Evolutionary conservation across 37 sponge, comb jelly and placozoan genomes (phyloP), one percentile per base, ranked within the genome.

Genomic region (Beroe ovata): DNA sequence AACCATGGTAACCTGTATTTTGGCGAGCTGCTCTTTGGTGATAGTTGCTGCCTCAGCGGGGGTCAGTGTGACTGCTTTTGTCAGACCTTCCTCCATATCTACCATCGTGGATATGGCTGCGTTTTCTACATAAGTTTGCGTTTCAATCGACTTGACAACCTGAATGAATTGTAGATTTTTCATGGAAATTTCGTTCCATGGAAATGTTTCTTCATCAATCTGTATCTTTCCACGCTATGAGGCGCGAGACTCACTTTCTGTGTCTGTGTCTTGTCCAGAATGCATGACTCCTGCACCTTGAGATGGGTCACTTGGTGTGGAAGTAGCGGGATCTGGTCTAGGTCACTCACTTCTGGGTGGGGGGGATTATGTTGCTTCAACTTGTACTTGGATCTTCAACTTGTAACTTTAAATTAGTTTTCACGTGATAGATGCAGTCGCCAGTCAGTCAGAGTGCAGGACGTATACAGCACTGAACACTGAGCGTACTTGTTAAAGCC

Each of bases 81-180:
- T 77, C 2, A 77, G 54, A 3, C 84, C 84, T 35, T 77, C 84
- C 84, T 77, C 84, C 54, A 77, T 42, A 77, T 77, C 84, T 22
- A 39, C 42, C 84, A 77, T 77, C 11, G 84, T 77, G 4, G 84
- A 30, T 39, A 77, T 77, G 42, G 84, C 84, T 42, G 38, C 22
- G 28, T 42, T 77, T 54, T 77, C 84, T 0, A 77, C 54, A 20
- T 77, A 77, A 1, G 84, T 77, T 42, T 77, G 84, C 39, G 84
- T 77, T 23, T 77, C 38, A 1, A 77, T 77, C 0, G 84, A 39
- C 35, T 77, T 77, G 25, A 42, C 38, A 29, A 77, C 84, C 84
- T 77, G 47, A 42, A 36, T 8, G 18, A n/a, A n/a, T n/a, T n/a
- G n/a, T n/a, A n/a, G n/a, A n/a, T n/a, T n/a, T n/a, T n/a, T n/a